Conservation (phyloP, 1,140 invertebrate genomes). For the Caerostris extrusa region DNA sequence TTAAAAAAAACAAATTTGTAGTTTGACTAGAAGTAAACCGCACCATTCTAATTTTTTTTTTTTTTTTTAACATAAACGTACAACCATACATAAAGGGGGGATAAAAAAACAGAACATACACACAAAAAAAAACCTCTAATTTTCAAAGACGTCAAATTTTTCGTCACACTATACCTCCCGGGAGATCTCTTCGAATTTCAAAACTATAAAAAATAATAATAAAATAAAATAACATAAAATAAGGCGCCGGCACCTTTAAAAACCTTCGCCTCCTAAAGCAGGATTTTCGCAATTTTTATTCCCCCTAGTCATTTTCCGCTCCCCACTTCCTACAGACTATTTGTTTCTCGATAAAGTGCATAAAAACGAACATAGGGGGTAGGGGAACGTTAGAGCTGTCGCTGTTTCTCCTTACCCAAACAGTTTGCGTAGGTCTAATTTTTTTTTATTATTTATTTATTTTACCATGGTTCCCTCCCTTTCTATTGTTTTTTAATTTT, state of each 20-base stretch:
- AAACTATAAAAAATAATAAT: neutral
- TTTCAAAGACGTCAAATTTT: constrained; percentile 32
- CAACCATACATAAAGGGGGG: neutral
- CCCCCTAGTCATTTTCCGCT: constrained; percentile 6
- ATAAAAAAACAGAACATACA: no score
- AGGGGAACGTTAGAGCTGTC: neutral
- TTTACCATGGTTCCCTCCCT: neutral
- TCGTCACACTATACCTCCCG: constrained; percentile 28
- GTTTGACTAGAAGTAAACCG: neutral
- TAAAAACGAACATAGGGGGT: neutral
- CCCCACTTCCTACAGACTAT: constrained; percentile 42
- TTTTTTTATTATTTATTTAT: neutral
- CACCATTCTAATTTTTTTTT: no score
- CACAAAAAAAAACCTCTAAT: constrained; percentile 1
- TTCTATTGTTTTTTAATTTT: neutral
- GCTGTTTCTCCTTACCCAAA: constrained; percentile 12
- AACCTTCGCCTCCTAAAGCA: constrained; percentile 32
- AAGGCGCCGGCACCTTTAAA: neutral
- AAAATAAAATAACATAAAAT: no score
- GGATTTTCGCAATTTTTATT: constrained; percentile 48
- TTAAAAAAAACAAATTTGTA: neutral
- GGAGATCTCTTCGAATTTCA: neutral
- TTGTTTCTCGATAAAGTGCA: constrained; percentile 53
- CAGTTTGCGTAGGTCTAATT: constrained; percentile 11
- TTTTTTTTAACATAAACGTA: neutral